Evolutionary conservation across 1,140 invertebrate genomes (phyloP).

Genomic region (Aleiodes sp.): DNA sequence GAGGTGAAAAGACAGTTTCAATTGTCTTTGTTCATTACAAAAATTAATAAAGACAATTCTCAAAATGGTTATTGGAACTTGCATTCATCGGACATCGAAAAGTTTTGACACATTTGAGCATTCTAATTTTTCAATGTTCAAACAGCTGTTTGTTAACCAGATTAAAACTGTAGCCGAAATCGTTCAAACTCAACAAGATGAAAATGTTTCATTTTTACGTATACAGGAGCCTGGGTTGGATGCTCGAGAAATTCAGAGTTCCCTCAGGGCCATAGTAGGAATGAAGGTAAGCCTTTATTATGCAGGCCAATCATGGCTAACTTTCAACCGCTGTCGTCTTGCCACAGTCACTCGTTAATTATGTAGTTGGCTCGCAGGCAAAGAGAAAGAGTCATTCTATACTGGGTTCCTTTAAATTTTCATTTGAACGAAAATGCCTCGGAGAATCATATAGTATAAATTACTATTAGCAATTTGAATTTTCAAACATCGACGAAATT

Average conservation of each 20-base stretch:
- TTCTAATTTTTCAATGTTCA: not conserved
- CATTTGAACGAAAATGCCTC: too few species aligned
- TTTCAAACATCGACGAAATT: too few species aligned
- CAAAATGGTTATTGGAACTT: too few species aligned
- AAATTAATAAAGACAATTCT: too few species aligned
- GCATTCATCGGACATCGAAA: not conserved
- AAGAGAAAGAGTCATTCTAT: too few species aligned
- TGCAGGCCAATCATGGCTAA: constrained; percentile 45
- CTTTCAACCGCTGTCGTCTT: constrained; percentile 35
- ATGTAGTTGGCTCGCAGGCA: constrained; percentile 15
- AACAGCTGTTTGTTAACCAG: not conserved
- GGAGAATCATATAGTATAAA: too few species aligned
- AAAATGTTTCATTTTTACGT: not conserved
- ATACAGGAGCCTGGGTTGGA: not conserved
- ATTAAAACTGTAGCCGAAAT: not conserved
- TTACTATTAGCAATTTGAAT: too few species aligned
- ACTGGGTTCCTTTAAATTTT: too few species aligned
- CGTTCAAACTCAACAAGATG: not conserved
- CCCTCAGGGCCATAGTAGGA: constrained; percentile 36
- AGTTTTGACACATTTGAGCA: not conserved
- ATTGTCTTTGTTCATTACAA: too few species aligned
- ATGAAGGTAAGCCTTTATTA: constrained; percentile 38
- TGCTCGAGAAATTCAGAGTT: constrained; percentile 34
- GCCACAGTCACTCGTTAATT: constrained; percentile 33
- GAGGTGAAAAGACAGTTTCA: too few species aligned